phyloP scores from a whole-genome alignment of 2,113 vertebrate species.

The Chiloscyllium plagiosum region DNA sequence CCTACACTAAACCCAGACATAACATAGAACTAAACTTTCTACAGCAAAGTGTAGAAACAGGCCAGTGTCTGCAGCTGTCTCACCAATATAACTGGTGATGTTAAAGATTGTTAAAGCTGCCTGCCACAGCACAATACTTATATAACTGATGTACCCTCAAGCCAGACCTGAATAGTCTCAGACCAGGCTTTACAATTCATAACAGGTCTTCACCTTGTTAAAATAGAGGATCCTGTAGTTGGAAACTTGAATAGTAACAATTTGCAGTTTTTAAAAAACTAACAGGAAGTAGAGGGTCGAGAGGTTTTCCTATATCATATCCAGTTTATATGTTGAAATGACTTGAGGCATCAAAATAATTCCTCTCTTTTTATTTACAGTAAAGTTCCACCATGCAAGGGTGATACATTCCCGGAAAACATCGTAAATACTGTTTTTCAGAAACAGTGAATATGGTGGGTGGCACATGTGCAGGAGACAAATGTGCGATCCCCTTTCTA shows the following conservation, averaged over 20 bases:
- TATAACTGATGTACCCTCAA: background rate
- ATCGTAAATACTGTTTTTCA: no score
- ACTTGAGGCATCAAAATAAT: background rate
- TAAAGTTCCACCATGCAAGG: no score
- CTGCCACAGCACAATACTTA: background rate
- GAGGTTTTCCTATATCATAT: background rate
- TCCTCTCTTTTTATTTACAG: background rate
- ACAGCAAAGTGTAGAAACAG: constrained; percentile 21
- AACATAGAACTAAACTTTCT: constrained; percentile 23
- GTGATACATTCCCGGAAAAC: no score
- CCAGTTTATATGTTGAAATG: background rate
- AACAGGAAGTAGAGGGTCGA: background rate
- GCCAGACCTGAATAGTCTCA: background rate
- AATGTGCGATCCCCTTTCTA: no score
- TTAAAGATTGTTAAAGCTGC: background rate
- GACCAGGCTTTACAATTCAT: background rate
- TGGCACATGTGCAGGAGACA: no score
- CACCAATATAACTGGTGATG: constrained; percentile 9
- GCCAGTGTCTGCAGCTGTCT: constrained; percentile 25
- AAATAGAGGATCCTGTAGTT: background rate
- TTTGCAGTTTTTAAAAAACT: background rate
- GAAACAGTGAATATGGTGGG: no score
- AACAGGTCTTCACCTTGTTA: constrained; percentile 7
- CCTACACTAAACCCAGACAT: constrained; percentile 29
- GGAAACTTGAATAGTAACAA: background rate